Evolutionary conservation across 2,888 invertebrate genomes (phyloP).

Genomic region (Ryuthela nishihirai): DNA sequence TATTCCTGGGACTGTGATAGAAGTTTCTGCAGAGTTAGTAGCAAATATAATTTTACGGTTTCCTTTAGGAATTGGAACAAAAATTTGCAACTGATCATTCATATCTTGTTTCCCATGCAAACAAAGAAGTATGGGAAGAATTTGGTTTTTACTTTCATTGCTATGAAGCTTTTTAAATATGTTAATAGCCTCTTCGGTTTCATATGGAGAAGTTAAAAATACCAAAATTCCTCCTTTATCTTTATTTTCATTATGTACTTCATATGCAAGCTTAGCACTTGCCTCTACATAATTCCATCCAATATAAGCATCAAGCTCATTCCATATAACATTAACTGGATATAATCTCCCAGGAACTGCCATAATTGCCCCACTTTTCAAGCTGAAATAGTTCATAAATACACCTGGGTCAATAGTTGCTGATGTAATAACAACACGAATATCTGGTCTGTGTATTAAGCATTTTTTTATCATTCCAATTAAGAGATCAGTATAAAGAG

Average conservation of each 20-base stretch:
- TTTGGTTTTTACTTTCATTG: slow-evolving; percentile 9
- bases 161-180: slow-evolving; percentile 26
- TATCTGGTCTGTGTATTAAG: slow-evolving; percentile 45
- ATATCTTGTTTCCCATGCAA: slow-evolving; percentile 46
- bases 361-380: slow-evolving; percentile 43
- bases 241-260: slow-evolving; percentile 45
- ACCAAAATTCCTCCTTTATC: slow-evolving; percentile 46
- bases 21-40: slow-evolving; percentile 53
- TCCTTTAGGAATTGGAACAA: slow-evolving; percentile 31
- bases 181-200: slow-evolving; percentile 46
- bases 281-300: slow-evolving; percentile 37
- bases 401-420: slow-evolving; percentile 50
- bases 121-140: slow-evolving; percentile 7
- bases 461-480: slow-evolving; percentile 49
- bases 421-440: slow-evolving; percentile 50
- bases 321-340: slow-evolving; percentile 49
- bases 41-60: slow-evolving; percentile 51
- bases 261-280: slow-evolving; percentile 46
- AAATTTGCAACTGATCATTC: slow-evolving; percentile 48
- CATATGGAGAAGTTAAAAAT: slow-evolving; percentile 44
- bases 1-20: slow-evolving; percentile 51
- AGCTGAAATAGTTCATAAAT: slow-evolving; percentile 48
- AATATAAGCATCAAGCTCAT: slow-evolving; percentile 37
- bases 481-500: slow-evolving; percentile 50
- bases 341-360: slow-evolving; percentile 48